Percentiles rank a stretch among this genome's conserved stretches.
Evolutionary conservation across 2,888 invertebrate species (phyloP).

Genomic region (Diarsia brunnea): DNA sequence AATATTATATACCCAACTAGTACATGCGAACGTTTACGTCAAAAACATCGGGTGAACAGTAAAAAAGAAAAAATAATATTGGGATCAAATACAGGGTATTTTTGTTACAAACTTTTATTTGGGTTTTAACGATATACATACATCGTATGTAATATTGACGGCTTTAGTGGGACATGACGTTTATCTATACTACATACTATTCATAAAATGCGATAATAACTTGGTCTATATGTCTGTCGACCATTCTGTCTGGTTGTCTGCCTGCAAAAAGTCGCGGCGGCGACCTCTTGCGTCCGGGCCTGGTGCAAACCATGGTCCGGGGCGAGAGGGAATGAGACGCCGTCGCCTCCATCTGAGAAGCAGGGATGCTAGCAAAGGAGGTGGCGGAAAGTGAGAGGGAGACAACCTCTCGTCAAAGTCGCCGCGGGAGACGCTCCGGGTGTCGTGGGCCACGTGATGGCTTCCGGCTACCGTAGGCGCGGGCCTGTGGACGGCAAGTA

Average conservation of each 20-base stretch:
- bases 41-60: slow-evolving; percentile 43
- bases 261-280: no score
- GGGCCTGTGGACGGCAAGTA: no score
- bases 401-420: no score
- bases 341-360: no score
- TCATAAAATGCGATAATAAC: background rate
- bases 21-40: slow-evolving; percentile 40
- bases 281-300: no score
- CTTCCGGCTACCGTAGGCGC: no score
- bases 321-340: no score
- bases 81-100: slow-evolving; percentile 50
- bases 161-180: background rate
- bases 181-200: background rate
- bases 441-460: no score
- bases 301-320: no score
- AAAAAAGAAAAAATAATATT: slow-evolving; percentile 57
- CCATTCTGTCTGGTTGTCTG: background rate
- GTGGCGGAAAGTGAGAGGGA: no score
- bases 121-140: slow-evolving; percentile 32
- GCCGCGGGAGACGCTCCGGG: no score
- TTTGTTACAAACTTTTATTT: slow-evolving; percentile 50
- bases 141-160: background rate
- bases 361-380: no score
- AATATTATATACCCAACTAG: slow-evolving; percentile 21
- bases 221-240: background rate